Base-by-base conservation (phyloP, 2,797 vertebrate species). In the Cirrhinus mrigala region DNA sequence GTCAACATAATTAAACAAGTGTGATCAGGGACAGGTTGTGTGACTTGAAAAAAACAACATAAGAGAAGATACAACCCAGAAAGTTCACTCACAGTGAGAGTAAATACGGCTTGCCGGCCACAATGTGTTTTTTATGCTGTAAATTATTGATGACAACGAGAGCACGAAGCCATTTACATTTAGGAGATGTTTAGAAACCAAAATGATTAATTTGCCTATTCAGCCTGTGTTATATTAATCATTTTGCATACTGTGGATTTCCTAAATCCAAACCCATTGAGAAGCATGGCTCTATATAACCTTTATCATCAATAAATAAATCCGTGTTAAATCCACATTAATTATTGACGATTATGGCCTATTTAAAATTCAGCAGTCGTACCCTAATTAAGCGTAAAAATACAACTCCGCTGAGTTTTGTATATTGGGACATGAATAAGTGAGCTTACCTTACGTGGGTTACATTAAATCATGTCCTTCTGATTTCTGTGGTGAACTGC, bases 221-320 rank as follows among this genome's bases (percentile, higher is more conserved):
- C 20, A 37, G 18, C 73, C 22, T 10, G 52, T 76, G 24, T 15
- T 27, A 52, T 27, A 50, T 80, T 4, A 52, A 33, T 50, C 1
- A 52, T 68, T 80, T 80, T 68, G 2, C 62, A 68, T 68, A 44
- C n/a, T 75, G 29, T 76, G 29, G 20, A 56, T 76, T 40, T 80
- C 6, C 76, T 14, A 37, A 70, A 78, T 48, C 52, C 52, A 76
- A 76, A 56, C 29, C 20, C 18, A 3, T 16, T 74, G 71, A 52
- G 71, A 52, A 29, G 24, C 2, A 52, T 50, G 58, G 37, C 24
- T 29, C 27, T 78, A 44, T 56, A 79, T 68, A 84, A 52, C 29
- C 52, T n/a, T 79, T 37, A 40, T 83, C 78, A 64, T 79, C 44
- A 80, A 52, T 68, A 80, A 80, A 68, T 66, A 66, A 62, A 66